Percentiles rank a stretch among this genome's conserved stretches.
Evolutionary conservation across 2,888 invertebrate genomes (phyloP).

Genomic region (Melanostoma mellinum): DNA sequence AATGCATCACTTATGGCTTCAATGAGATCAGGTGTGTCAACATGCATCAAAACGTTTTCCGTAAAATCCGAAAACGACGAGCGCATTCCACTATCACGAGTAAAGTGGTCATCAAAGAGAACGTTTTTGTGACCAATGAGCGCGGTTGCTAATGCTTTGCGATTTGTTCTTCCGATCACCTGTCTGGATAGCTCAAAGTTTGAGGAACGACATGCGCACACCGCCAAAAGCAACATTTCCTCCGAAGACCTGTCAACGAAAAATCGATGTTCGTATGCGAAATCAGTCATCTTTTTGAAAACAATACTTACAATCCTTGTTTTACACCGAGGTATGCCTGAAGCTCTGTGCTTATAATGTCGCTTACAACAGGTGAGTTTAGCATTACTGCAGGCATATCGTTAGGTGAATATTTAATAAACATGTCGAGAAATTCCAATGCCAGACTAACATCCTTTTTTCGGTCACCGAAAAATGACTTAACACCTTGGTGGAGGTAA

Average conservation of each 20-base stretch:
- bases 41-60: slow-evolving; percentile 79
- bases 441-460: slow-evolving; percentile 78
- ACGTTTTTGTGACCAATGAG: slow-evolving; percentile 80
- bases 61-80: slow-evolving; percentile 80
- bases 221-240: slow-evolving; percentile 78
- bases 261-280: neutral
- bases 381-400: slow-evolving; percentile 80
- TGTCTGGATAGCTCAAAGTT: slow-evolving; percentile 79
- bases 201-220: slow-evolving; percentile 80
- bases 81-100: slow-evolving; percentile 63
- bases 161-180: slow-evolving; percentile 75
- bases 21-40: slow-evolving; percentile 77
- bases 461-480: slow-evolving; percentile 78
- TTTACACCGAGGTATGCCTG: slow-evolving; percentile 78
- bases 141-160: slow-evolving; percentile 77
- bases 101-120: slow-evolving; percentile 78
- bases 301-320: slow-evolving; percentile 76
- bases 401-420: slow-evolving; percentile 78
- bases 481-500: slow-evolving; percentile 78
- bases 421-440: slow-evolving; percentile 80
- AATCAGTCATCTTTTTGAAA: neutral
- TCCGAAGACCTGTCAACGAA: slow-evolving; percentile 76
- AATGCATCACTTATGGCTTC: slow-evolving; percentile 81
- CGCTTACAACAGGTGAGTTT: slow-evolving; percentile 79
- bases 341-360: slow-evolving; percentile 79